phyloP scores from a whole-genome alignment of 2,113 vertebrate genomes.

The Porphyrio hochstetteri region DNA sequence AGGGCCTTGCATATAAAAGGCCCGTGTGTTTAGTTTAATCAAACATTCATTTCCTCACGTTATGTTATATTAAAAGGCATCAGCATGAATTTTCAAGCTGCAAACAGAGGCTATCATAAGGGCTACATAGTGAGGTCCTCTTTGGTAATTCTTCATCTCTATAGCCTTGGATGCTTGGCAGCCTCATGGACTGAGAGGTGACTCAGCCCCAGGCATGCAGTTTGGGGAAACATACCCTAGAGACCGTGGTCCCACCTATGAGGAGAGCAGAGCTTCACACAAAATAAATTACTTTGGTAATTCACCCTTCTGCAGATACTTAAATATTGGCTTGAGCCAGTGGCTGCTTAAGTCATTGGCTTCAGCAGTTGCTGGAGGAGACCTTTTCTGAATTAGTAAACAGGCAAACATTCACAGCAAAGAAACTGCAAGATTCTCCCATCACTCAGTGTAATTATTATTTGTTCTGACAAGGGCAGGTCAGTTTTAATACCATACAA shows the following conservation, averaged over 20 bases:
- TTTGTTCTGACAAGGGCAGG: slow-evolving; percentile 41
- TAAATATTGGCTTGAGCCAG: slow-evolving; percentile 6
- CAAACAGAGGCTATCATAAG: not conserved
- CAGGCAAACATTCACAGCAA: slow-evolving; percentile 14
- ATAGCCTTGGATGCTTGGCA: not conserved
- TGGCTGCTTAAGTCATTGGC: slow-evolving; percentile 1
- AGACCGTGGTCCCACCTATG: not conserved
- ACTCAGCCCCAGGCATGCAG: not conserved
- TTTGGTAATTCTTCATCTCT: not conserved
- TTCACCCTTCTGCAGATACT: not conserved
- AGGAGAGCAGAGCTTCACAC: not conserved
- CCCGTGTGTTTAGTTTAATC: slow-evolving; percentile 56
- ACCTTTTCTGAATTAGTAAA: slow-evolving; percentile 46
- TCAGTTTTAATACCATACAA: slow-evolving; percentile 37
- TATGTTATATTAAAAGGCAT: slow-evolving; percentile 46
- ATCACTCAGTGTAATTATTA: slow-evolving; percentile 38
- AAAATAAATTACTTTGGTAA: slow-evolving; percentile 16
- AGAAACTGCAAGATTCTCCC: slow-evolving; percentile 34
- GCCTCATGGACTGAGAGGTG: not conserved
- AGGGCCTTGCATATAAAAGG: slow-evolving; percentile 50
- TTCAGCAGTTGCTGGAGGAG: not conserved
- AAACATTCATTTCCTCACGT: slow-evolving; percentile 47
- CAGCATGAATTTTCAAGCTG: slow-evolving; percentile 27
- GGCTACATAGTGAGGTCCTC: not conserved
- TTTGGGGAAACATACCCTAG: not conserved